Evolutionary conservation across 2,113 vertebrate species (phyloP), one percentile per base, ranked within the genome.

Genomic region (Ploceus nigricollis): DNA sequence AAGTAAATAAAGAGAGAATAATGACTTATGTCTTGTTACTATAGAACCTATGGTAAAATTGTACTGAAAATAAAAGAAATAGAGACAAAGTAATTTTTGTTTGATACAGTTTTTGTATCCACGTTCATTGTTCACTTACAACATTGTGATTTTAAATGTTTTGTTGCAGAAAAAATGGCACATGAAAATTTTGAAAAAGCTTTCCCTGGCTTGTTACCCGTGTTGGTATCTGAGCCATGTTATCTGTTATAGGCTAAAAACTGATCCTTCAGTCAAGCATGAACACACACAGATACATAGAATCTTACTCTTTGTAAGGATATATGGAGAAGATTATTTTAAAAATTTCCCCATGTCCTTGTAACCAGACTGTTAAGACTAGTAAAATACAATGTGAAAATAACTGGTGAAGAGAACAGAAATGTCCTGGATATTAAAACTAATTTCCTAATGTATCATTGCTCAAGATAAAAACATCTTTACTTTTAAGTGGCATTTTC

Each of bases 401-500:
- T 40, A 72, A 1, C 7, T 25, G 9, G 7, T 51, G 11, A 85
- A 84, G 9, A 30, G 50, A 86, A 51, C 16, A 90, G 31, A 84
- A 87, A 15, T 53, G 13, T 68, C 12, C 5, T 82, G 37, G 17
- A 68, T 91, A 85, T 95, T 45, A 61, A 93, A 92, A 86, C 45
- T 40, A 47, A 90, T 72, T 80, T 85, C 31, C 37, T 80, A 76
- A 57, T 2, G 10, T 40, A 44, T 20, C 8, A 56, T 27, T 82
- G 39, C 19, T 15, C 22, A 80, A 65, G 45, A 88, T 44, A 65
- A 91, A 94, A 87, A 42, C 5, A 53, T 82, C 31, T 90, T 85
- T 77, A 70, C 78, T 93, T 95, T 83, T 82, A 93, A 87, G 47
- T 82, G 60, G 14, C 44, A 92, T 97, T 91, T 83, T 96, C 69